A percentile compares a stretch with the other conserved stretches of the same genome.
These are phyloP conservation scores for Rhimphoctona megacephalus DNA, from an alignment of 2,888 invertebrate genomes.

Conservation along the genomic window DNA sequence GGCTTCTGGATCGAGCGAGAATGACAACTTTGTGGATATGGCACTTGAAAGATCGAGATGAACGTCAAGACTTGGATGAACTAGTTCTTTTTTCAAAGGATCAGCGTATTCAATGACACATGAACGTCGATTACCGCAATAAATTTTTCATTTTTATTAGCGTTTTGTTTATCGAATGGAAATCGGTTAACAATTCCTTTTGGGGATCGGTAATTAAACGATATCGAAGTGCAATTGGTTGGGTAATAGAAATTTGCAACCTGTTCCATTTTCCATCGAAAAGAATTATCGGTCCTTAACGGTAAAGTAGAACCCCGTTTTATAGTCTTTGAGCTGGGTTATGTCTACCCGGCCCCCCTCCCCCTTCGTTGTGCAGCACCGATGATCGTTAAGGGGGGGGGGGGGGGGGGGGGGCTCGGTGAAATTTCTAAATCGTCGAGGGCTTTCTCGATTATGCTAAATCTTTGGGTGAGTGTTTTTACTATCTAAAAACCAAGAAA, in stretches of 20 bases:
- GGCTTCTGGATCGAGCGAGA: not conserved
- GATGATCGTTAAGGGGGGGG: too few relatives aligned
- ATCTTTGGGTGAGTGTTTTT: too few relatives aligned
- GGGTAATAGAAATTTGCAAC: not conserved
- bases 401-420: too few relatives aligned
- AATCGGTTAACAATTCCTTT: slow-evolving; percentile 4
- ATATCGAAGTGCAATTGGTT: not conserved
- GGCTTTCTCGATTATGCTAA: too few relatives aligned
- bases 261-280: not conserved
- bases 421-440: too few relatives aligned
- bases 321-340: not conserved
- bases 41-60: not conserved
- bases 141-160: slow-evolving; percentile 18
- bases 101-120: slow-evolving; percentile 25
- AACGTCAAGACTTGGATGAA: not conserved
- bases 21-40: not conserved
- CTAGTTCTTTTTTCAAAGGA: slow-evolving; percentile 1
- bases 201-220: slow-evolving; percentile 11
- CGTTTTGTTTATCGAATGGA: not conserved
- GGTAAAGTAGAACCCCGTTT: not conserved
- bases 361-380: too few relatives aligned
- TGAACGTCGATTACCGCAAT: slow-evolving; percentile 3
- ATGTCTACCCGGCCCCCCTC: not conserved
- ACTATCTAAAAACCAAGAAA: too few relatives aligned
- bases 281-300: not conserved